Evolutionary conservation across 1,140 invertebrate species (phyloP).

Genomic region (Cheumatopsyche charites): DNA sequence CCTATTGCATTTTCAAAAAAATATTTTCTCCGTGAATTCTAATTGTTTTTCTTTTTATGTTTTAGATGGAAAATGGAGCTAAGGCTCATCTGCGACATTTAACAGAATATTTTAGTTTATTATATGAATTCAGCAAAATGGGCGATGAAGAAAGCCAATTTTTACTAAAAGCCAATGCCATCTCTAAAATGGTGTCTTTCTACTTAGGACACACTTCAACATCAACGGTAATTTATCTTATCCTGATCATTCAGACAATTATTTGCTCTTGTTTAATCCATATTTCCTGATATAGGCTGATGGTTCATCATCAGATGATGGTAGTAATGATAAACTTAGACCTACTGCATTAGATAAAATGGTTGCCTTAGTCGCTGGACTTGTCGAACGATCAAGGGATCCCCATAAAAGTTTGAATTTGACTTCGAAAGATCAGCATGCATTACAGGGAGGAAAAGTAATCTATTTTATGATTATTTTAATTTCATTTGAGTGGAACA

Average conservation of each 20-base stretch:
- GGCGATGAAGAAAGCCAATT: conserved; percentile 91
- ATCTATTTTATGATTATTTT: conserved; percentile 17
- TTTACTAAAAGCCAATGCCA: conserved; percentile 83
- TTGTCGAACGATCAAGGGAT: conserved; percentile 87
- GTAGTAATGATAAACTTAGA: conserved; percentile 71
- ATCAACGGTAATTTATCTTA: conserved; percentile 51
- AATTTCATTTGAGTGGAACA: background rate
- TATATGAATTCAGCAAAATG: conserved; percentile 94
- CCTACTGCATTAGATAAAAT: conserved; percentile 94
- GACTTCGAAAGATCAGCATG: conserved; percentile 78
- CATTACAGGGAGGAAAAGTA: conserved; percentile 85
- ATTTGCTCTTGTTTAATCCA: conserved; percentile 1
- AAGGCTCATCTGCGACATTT: conserved; percentile 85
- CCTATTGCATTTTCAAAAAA: too few species aligned
- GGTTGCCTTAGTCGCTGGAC: conserved; percentile 85
- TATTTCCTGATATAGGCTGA: conserved; percentile 60
- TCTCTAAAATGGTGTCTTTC: conserved; percentile 89
- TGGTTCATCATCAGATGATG: conserved; percentile 67
- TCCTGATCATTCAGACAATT: background rate
- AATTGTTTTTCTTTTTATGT: too few species aligned
- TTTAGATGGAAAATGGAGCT: conserved; percentile 84
- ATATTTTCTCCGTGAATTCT: conserved; percentile 36
- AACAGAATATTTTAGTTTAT: conserved; percentile 89
- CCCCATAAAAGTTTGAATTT: conserved; percentile 76
- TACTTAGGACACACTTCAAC: conserved; percentile 79